Evolutionary conservation across 2,113 vertebrate species (phyloP).

Genomic region (Beaufortia kweichowensis): DNA sequence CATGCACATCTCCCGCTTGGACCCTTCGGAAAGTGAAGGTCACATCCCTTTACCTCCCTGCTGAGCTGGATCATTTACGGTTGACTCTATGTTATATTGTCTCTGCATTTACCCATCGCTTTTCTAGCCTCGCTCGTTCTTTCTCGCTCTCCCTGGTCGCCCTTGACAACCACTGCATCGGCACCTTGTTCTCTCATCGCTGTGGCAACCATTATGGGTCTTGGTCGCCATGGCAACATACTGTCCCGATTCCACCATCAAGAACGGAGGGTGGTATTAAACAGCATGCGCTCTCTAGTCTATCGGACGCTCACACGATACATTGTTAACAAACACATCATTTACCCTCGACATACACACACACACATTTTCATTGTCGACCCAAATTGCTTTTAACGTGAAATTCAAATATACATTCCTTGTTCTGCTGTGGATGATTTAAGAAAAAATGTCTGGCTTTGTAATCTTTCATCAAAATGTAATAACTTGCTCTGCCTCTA

Average conservation of each 20-base stretch:
- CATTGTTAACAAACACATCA: conserved; percentile 20
- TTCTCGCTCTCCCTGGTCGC: conserved; percentile 51
- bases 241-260: conserved; percentile 70
- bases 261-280: conserved; percentile 67
- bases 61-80: background rate
- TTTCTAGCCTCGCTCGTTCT: conserved; percentile 7
- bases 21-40: conserved; percentile 12
- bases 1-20: background rate
- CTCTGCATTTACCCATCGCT: conserved; percentile 19
- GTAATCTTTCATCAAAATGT: background rate
- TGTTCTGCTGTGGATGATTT: too few relatives aligned
- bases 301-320: conserved; percentile 12
- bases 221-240: conserved; percentile 67
- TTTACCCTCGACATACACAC: background rate
- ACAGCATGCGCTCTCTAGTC: conserved; percentile 54
- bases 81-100: conserved; percentile 6
- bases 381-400: background rate
- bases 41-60: background rate
- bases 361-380: conserved; percentile 36
- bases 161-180: conserved; percentile 68
- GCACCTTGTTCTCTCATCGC: conserved; percentile 59
- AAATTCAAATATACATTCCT: background rate
- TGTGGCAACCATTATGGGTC: conserved; percentile 62
- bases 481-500: background rate
- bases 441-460: too few relatives aligned